Conservation (phyloP, 2,113 vertebrate genomes). For the Ctenodactylus gundi region DNA sequence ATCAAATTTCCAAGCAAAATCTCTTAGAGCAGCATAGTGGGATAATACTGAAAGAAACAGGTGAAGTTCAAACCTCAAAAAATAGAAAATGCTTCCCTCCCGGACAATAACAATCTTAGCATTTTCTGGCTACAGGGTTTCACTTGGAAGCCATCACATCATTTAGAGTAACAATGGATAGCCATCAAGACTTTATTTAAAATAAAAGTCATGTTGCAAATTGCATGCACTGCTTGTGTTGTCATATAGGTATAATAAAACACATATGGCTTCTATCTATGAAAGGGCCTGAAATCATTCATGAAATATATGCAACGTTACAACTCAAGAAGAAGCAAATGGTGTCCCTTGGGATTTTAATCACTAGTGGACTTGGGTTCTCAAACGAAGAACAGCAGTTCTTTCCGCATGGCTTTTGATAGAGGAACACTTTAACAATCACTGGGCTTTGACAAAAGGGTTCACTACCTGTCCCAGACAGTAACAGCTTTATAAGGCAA, state of each 20-base stretch:
- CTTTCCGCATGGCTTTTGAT: constrained; percentile 58
- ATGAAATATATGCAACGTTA: not conserved
- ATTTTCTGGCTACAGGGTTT: not conserved
- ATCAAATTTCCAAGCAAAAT: not conserved
- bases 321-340: constrained; percentile 46
- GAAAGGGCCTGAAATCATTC: not conserved
- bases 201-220: constrained; percentile 28
- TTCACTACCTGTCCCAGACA: constrained; percentile 56
- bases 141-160: not conserved
- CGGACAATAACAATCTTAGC: not conserved
- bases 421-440: constrained; percentile 50
- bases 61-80: not conserved
- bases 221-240: not conserved
- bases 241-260: not conserved
- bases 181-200: constrained; percentile 46
- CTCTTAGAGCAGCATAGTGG: not conserved
- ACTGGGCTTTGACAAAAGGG: constrained; percentile 49
- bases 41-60: not conserved
- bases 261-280: not conserved
- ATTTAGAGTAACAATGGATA: constrained; percentile 53
- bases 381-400: constrained; percentile 63
- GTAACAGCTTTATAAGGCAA: constrained; percentile 71
- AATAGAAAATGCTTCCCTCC: not conserved
- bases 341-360: constrained; percentile 37
- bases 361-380: constrained; percentile 58